A percentile compares a stretch with the other conserved stretches of the same genome.
Evolutionary conservation across 2,797 vertebrate species (phyloP).

Genomic region (Pygocentrus nattereri): DNA sequence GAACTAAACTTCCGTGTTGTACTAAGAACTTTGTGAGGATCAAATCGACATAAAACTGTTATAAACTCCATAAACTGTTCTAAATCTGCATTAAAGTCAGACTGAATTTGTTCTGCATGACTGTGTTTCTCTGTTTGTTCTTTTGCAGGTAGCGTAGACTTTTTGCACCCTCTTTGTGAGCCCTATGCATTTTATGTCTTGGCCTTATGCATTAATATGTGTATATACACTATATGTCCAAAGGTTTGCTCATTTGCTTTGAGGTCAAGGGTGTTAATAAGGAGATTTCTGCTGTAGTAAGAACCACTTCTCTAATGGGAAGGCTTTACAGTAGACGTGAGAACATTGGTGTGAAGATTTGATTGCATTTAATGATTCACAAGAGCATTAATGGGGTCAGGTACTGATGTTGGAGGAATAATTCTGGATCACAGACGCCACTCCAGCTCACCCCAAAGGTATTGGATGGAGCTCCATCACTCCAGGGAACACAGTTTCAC

Average conservation of each 20-base stretch:
- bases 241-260: background rate
- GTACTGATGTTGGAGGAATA: no score
- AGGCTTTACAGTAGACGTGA: background rate
- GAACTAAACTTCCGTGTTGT: no score
- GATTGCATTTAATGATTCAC: background rate
- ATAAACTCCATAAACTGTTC: constrained; percentile 7
- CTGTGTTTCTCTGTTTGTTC: constrained; percentile 6
- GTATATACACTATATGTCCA: background rate
- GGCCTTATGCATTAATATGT: background rate
- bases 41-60: constrained; percentile 12
- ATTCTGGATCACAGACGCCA: no score
- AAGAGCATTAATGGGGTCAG: background rate
- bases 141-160: constrained; percentile 3
- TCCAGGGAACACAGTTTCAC: no score
- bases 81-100: background rate
- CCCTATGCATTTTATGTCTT: constrained; percentile 32
- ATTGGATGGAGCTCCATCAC: no score
- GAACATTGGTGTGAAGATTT: background rate
- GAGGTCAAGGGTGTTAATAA: no score
- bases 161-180: constrained; percentile 24
- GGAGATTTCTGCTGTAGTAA: background rate
- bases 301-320: background rate
- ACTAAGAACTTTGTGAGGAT: no score
- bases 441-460: no score
- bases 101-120: background rate